Conservation (phyloP, 2,113 vertebrate genomes). For the Sclerurus mexicanus region DNA sequence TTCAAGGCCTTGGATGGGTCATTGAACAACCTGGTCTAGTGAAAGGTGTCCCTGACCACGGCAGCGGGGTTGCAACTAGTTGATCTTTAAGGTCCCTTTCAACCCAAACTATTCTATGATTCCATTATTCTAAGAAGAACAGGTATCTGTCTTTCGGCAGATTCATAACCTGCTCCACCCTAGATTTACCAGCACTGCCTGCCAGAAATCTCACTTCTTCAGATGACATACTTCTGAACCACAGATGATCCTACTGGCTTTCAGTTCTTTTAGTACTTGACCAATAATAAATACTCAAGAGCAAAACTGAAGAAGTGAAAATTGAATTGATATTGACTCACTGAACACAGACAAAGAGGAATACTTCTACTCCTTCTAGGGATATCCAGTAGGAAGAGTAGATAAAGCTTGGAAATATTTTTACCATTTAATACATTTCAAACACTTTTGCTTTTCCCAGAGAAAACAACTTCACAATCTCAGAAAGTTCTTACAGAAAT, state of each 20-base stretch:
- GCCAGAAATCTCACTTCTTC: not conserved
- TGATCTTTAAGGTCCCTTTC: not conserved
- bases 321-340: not conserved
- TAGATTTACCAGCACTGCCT: not conserved
- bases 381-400: not conserved
- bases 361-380: not conserved
- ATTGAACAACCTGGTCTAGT: not conserved
- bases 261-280: not conserved
- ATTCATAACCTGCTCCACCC: not conserved
- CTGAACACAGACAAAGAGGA: not conserved
- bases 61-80: not conserved
- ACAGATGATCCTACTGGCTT: not conserved
- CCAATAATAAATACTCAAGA: not conserved
- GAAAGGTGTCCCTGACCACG: not conserved
- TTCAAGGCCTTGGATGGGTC: not conserved
- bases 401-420: not conserved
- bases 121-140: not conserved
- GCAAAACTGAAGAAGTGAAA: not conserved
- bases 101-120: not conserved
- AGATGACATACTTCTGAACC: not conserved
- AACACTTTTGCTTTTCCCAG: not conserved
- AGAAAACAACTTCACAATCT: not conserved
- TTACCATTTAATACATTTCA: not conserved
- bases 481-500: not conserved
- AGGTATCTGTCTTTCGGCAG: not conserved